Evolutionary conservation across 2,797 vertebrate species (phyloP).

Genomic region (Lutjanus argentimaculatus): DNA sequence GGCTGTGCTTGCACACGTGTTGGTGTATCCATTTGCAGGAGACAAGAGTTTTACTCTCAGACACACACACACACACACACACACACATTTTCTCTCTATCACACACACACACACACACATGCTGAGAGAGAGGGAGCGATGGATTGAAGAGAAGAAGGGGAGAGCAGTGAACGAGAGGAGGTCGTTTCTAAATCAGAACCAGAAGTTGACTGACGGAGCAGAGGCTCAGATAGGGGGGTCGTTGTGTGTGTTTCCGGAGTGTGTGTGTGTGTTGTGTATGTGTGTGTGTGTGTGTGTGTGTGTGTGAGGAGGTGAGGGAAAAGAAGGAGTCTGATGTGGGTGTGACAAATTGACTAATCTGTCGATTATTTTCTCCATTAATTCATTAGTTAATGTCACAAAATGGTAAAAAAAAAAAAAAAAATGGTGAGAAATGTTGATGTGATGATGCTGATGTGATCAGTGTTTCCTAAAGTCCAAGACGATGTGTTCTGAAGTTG

Average conservation of each 20-base stretch:
- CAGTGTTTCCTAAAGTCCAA: no score
- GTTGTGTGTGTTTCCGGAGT: slow-evolving; percentile 7
- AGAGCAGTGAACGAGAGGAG: slow-evolving; percentile 51
- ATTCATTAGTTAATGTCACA: no score
- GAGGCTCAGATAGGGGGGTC: slow-evolving; percentile 60
- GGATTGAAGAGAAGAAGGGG: slow-evolving; percentile 43
- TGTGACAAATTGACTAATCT: neutral
- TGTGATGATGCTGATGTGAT: no score
- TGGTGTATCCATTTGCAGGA: slow-evolving; percentile 64
- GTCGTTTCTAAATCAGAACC: slow-evolving; percentile 80
- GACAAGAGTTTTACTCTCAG: slow-evolving; percentile 39
- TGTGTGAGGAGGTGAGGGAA: slow-evolving; percentile 18
- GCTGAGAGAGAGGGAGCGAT: slow-evolving; percentile 23
- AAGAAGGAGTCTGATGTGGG: slow-evolving; percentile 32
- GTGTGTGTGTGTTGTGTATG: slow-evolving; percentile 27
- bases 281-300: slow-evolving; percentile 39
- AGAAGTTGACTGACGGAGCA: slow-evolving; percentile 75
- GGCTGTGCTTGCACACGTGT: slow-evolving; percentile 69
- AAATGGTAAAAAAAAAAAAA: no score
- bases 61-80: neutral
- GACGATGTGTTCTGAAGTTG: no score
- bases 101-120: slow-evolving; percentile 31
- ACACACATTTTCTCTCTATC: neutral
- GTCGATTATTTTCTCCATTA: no score
- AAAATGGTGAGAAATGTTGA: no score